Evolutionary conservation across 2,888 invertebrate genomes (phyloP).

Genomic region (Prosapia bicincta): DNA sequence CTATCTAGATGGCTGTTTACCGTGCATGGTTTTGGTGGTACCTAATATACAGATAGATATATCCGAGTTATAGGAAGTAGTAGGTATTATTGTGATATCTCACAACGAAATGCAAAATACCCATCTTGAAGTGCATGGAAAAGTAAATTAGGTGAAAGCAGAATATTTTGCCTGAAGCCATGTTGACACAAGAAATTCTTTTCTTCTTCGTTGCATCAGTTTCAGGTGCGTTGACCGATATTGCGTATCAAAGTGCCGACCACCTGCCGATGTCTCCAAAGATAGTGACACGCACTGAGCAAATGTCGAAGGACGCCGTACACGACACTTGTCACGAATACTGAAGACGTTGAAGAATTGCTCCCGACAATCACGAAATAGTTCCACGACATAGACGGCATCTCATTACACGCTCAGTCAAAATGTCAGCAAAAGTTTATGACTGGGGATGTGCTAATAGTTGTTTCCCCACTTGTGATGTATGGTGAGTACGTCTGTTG

Average conservation of each 20-base stretch:
- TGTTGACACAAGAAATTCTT: too few species aligned
- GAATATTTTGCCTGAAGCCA: too few species aligned
- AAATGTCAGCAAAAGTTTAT: background rate
- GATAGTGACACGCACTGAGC: background rate
- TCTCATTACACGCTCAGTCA: background rate
- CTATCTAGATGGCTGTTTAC: too few species aligned
- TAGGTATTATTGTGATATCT: too few species aligned
- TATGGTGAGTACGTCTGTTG: too few species aligned
- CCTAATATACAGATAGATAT: too few species aligned
- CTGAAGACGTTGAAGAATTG: background rate
- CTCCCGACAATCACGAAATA: background rate
- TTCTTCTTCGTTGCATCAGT: too few species aligned
- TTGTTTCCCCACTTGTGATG: background rate
- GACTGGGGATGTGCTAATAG: background rate
- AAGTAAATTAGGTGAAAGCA: too few species aligned
- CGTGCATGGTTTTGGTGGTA: too few species aligned
- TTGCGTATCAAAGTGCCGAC: background rate
- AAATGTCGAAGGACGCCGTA: background rate
- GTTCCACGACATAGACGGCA: background rate
- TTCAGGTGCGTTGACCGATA: background rate
- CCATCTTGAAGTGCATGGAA: too few species aligned
- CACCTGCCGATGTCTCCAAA: background rate
- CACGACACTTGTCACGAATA: background rate
- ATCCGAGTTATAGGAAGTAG: too few species aligned
- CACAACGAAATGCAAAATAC: too few species aligned